Base-by-base conservation (phyloP, 64 coral and sea anemone species). In the Actinia tenebrosa region DNA sequence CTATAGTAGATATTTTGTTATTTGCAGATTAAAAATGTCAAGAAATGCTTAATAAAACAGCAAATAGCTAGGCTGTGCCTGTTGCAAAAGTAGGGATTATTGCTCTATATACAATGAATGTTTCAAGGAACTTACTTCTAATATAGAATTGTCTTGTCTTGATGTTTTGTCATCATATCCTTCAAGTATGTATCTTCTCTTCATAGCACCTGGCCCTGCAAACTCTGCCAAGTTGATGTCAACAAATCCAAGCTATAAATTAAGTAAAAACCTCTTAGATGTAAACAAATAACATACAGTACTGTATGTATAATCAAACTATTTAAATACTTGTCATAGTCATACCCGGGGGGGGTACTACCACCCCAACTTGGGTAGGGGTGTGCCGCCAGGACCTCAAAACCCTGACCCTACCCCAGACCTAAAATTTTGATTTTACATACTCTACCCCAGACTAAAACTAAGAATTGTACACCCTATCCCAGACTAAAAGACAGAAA, bases 91-190 rank as follows among this genome's bases (percentile, higher is more conserved):
- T 37, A 37, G 30, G 30, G 30, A 37, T 37, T 37, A 37, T 37
- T 37, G 56, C 15, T 58, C 15, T 11, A 58, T 66, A 13, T 19
- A 66, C 63, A 4, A 23, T 66, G 2, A 19, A 22, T 5, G 3
- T 66, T 37, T 37, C 30, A 37, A 75, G 20, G 15, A 75, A 53
- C 82, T 10, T 83, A 99, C 97, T 88, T 99, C 97, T 64, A 99
- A 87, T 86, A 99, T 99, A 16, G 97, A 99, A 77, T 99, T 99
- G 56, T 99, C 97, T 75, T 99, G 97, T 78, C 97, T 84, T 16
- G 91, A 68, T 53, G 91, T 89, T 81, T 93, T 99, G 75, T 99
- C 93, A 19, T 89, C 88, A 91, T 99, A 94, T 61, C 97, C 97
- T 89, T 99, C 97, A 22, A 99, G 85, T 61, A 99, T 84, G 86